These are phyloP conservation scores for Vidua chalybeata DNA, from an alignment of 2,113 vertebrate genomes.

Conservation along the genomic window DNA sequence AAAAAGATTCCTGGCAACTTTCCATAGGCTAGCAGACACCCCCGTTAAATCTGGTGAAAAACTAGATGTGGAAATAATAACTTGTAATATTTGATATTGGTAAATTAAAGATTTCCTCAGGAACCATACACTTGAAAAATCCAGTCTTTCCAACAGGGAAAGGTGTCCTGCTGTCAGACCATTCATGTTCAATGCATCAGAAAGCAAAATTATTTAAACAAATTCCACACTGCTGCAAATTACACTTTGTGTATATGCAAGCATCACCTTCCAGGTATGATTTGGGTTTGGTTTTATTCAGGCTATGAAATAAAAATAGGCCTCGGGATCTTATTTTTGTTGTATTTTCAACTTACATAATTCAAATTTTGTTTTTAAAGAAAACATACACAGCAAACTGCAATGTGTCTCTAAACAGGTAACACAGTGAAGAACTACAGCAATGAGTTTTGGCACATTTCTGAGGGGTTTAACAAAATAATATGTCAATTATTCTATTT, in stretches of 20 bases:
- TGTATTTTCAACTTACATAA: not conserved
- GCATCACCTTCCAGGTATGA: not conserved
- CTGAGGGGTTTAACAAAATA: not conserved
- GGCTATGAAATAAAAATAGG: not conserved
- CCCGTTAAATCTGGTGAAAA: not conserved
- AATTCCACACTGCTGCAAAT: not conserved
- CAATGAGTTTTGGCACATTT: accelerated
- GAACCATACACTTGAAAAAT: not conserved
- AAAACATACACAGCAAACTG: not conserved
- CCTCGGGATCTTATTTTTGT: not conserved
- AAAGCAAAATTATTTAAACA: not conserved
- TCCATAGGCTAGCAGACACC: not conserved
- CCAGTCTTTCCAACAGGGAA: not conserved
- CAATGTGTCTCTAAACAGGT: not conserved
- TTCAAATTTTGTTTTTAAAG: not conserved
- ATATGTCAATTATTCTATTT: not conserved
- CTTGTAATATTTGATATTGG: not conserved
- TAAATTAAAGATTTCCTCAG: not conserved
- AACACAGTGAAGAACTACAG: not conserved
- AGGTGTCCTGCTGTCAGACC: not conserved
- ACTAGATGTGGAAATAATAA: not conserved
- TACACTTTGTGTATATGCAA: not conserved
- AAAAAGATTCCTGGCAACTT: not conserved
- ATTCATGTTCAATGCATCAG: not conserved
- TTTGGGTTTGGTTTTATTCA: not conserved